Base-by-base conservation (phyloP, 2,888 invertebrate genomes). In the Hypomecis atomaria region DNA sequence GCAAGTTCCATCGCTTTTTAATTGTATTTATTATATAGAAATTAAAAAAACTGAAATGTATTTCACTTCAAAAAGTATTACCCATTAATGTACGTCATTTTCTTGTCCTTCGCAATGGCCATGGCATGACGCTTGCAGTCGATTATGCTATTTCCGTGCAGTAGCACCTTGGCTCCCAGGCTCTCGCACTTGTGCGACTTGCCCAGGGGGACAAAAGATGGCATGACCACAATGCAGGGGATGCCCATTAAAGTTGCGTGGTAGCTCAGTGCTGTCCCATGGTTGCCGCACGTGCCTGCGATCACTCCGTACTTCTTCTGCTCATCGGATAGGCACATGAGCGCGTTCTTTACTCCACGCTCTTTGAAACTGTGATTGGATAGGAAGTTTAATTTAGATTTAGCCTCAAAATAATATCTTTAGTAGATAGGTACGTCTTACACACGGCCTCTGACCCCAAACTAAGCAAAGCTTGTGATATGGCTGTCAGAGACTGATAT, bases 271-370 rank as follows among this genome's bases (percentile, higher is more conserved):
- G 94, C 94, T 68, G 96, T 94, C 0, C 98, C 98, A 84, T 99
- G 99, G 86, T 99, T 99, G 0, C 99, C 99, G 44, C 97, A 94
- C 0, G 97, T 97, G 0, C 98, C 98, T 0, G 98, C 96, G 65
- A 98, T 96, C 0, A 98, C 97, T 0, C 99, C 99, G 44, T 82
- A 86, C 67, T 92, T 93, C 81, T 94, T 96, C 81, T 98, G 95
- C 33, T 97, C 96, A 23, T 95, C 94, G 0, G 94, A 86, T 5
- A 99, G 87, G 87, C 95, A 94, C 72, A 96, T 79, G 56, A 99
- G 89, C 0, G 97, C 95, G 79, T 97, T 97, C 34, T 98, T 93
- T 0, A 98, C 98, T 0, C 99, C 99, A 66, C 99, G 94, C 84
- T 99, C 99, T 85, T 99, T 99, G 83, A 98, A 99, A 87, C 98